These are phyloP conservation scores for Troglohyphantes excavatus DNA, from an alignment of 2,888 invertebrate species.

Conservation along the genomic window DNA sequence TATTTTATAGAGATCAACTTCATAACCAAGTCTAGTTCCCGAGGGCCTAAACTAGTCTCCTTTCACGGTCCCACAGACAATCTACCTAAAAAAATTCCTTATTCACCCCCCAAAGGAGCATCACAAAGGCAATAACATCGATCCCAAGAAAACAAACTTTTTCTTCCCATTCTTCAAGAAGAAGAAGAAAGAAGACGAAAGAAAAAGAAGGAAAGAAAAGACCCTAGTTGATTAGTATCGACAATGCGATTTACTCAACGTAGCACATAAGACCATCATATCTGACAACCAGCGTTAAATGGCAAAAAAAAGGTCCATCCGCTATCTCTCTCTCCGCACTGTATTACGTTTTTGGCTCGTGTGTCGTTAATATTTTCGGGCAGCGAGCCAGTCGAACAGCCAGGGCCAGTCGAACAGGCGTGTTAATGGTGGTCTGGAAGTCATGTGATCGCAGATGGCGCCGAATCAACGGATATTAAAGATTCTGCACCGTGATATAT, in stretches of 20 bases:
- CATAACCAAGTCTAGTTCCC: too few relatives aligned
- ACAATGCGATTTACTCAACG: slow-evolving; percentile 53
- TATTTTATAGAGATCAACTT: too few relatives aligned
- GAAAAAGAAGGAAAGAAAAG: too few relatives aligned
- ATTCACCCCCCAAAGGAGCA: not conserved
- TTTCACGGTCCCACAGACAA: too few relatives aligned
- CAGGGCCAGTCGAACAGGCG: slow-evolving; percentile 19
- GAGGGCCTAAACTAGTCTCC: too few relatives aligned
- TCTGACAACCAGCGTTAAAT: slow-evolving; percentile 63
- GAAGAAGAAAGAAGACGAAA: too few relatives aligned
- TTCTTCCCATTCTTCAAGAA: not conserved
- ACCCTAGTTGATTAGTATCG: slow-evolving; percentile 64
- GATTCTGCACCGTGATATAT: slow-evolving; percentile 58
- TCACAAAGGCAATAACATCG: slow-evolving; percentile 43
- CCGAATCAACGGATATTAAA: slow-evolving; percentile 68
- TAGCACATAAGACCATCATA: slow-evolving; percentile 34
- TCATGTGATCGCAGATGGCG: slow-evolving; percentile 57
- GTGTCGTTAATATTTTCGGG: slow-evolving; percentile 60
- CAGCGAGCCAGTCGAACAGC: slow-evolving; percentile 29
- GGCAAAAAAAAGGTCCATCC: slow-evolving; percentile 29
- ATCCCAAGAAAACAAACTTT: slow-evolving; percentile 27
- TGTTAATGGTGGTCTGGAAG: slow-evolving; percentile 53
- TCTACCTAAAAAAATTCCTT: too few relatives aligned
- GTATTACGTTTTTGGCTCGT: slow-evolving; percentile 53
- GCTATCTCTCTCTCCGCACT: slow-evolving; percentile 21